A percentile compares a stretch with the other conserved stretches of the same genome.
Conservation (phyloP, 1,140 invertebrate genomes). For the Mactra quadrangularis region DNA sequence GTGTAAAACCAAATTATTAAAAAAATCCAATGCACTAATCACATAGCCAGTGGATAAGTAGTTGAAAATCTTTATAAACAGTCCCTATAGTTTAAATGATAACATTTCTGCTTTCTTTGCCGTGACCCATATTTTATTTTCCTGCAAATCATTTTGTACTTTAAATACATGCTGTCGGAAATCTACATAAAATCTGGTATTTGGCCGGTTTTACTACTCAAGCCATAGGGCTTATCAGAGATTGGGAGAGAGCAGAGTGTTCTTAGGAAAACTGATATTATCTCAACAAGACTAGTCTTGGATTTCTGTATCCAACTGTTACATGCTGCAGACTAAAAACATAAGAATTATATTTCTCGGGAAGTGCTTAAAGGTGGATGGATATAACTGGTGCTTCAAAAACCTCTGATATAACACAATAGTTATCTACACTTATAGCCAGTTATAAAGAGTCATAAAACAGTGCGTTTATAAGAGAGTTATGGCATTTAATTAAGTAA, state of each 20-base stretch:
- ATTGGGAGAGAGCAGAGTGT: not conserved
- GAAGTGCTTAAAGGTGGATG: slow-evolving; percentile 26
- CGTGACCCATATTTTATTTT: no score
- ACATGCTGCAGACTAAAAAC: slow-evolving; percentile 44
- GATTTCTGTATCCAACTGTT: slow-evolving; percentile 48
- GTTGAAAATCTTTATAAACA: no score
- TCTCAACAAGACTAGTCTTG: slow-evolving; percentile 14
- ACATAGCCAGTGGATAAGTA: no score
- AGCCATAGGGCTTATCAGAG: slow-evolving; percentile 60
- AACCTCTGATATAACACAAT: slow-evolving; percentile 54
- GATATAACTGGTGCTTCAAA: not conserved
- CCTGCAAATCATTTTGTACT: no score
- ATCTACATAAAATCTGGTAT: slow-evolving; percentile 41
- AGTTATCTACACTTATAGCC: slow-evolving; percentile 41
- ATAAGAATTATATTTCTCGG: slow-evolving; percentile 23
- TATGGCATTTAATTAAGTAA: slow-evolving; percentile 60
- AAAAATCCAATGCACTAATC: no score
- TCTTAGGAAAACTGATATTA: slow-evolving; percentile 46
- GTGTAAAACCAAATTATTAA: no score
- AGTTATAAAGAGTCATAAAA: slow-evolving; percentile 55
- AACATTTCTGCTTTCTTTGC: no score
- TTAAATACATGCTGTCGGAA: not conserved
- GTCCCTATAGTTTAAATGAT: no score
- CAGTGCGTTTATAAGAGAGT: slow-evolving; percentile 51
- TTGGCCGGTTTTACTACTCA: slow-evolving; percentile 54